These are phyloP conservation scores for Volucella bombylans DNA, from an alignment of 2,888 invertebrate species.

Conservation along the genomic window DNA sequence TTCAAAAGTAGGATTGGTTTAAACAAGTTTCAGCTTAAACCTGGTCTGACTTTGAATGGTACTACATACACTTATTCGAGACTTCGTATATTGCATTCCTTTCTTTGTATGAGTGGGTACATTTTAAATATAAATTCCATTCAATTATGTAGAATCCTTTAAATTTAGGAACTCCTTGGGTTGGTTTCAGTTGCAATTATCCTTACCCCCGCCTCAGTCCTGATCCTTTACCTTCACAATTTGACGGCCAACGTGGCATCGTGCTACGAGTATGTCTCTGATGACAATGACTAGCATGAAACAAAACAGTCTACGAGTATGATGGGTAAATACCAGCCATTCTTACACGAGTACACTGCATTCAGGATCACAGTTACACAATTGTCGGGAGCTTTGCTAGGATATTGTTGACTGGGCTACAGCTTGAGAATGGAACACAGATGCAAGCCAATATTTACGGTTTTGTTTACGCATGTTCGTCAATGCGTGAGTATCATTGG, in stretches of 20 bases:
- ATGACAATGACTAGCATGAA: conserved; percentile 26
- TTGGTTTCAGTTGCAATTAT: conserved; percentile 63
- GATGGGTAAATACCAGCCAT: conserved; percentile 54
- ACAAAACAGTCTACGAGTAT: conserved; percentile 33
- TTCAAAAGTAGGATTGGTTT: no score
- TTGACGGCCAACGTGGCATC: background rate
- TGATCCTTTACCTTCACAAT: background rate
- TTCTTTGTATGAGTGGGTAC: conserved; percentile 18
- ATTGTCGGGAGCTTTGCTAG: conserved; percentile 56
- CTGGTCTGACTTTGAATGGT: conserved; percentile 32
- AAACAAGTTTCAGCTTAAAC: conserved; percentile 40
- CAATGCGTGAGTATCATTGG: conserved; percentile 44
- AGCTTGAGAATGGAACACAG: conserved; percentile 23
- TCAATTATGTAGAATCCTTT: conserved; percentile 68
- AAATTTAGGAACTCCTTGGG: conserved; percentile 63
- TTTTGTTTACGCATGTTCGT: conserved; percentile 60
- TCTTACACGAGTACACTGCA: conserved; percentile 17
- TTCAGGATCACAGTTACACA: conserved; percentile 54
- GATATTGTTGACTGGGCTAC: conserved; percentile 47
- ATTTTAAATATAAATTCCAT: conserved; percentile 55
- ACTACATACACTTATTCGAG: conserved; percentile 2
- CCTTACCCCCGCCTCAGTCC: conserved; percentile 25
- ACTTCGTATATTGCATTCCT: no score
- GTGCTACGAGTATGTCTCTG: no score
- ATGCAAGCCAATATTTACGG: background rate